A percentile compares a stretch with the other conserved stretches of the same genome.
phyloP scores from a whole-genome alignment of 1,140 invertebrate genomes.

The Ostrea edulis region DNA sequence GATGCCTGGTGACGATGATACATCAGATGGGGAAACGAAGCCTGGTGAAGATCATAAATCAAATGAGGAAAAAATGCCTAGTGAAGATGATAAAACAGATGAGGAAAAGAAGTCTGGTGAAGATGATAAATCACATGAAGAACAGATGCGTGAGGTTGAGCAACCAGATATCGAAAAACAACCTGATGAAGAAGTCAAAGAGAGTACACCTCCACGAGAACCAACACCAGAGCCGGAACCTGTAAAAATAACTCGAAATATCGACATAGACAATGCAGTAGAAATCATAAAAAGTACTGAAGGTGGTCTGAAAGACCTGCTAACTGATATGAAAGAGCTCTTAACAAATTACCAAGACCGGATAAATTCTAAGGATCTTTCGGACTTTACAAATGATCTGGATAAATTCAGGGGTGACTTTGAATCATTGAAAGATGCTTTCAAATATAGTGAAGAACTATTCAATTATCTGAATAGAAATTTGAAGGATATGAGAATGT shows the following conservation, averaged over 20 bases:
- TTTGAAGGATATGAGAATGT: slow-evolving; percentile 51
- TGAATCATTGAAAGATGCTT: slow-evolving; percentile 54
- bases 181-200: not conserved
- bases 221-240: slow-evolving; percentile 46
- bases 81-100: not conserved
- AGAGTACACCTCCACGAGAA: slow-evolving; percentile 18
- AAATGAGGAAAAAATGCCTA: not conserved
- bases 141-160: not conserved
- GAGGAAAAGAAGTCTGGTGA: not conserved
- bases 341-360: slow-evolving; percentile 46
- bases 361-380: slow-evolving; percentile 43
- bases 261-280: slow-evolving; percentile 55
- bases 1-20: not conserved
- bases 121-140: too few relatives aligned
- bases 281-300: slow-evolving; percentile 45
- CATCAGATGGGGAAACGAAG: not conserved
- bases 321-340: slow-evolving; percentile 53
- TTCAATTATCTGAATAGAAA: slow-evolving; percentile 52
- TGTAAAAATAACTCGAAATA: slow-evolving; percentile 48
- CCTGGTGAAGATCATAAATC: not conserved
- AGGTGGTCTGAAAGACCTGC: slow-evolving; percentile 41
- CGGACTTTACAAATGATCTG: slow-evolving; percentile 52
- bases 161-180: not conserved
- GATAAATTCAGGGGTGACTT: slow-evolving; percentile 58
- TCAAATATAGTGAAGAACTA: slow-evolving; percentile 53